Conservation (phyloP, 2,113 vertebrate genomes). For the Dromiciops gliroides region DNA sequence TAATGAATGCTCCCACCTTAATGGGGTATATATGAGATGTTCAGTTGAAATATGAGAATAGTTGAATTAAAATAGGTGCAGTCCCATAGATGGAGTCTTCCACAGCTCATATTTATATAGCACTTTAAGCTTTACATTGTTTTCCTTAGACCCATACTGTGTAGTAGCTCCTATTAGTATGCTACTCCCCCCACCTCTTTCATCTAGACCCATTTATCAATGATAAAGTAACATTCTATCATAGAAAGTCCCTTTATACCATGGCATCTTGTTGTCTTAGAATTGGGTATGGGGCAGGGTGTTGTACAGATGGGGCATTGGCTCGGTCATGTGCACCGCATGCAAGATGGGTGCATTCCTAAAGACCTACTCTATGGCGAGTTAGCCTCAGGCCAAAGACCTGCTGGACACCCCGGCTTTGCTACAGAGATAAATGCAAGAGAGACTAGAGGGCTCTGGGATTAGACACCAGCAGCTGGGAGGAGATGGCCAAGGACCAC, state of each 20-base stretch:
- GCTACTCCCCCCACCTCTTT: background rate
- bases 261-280: background rate
- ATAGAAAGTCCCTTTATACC: background rate
- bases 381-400: too few relatives aligned
- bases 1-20: background rate
- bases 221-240: background rate
- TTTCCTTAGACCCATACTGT: background rate
- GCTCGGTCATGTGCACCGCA: too few relatives aligned
- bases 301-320: background rate
- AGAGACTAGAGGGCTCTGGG: too few relatives aligned
- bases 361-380: too few relatives aligned
- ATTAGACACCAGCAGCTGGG: too few relatives aligned
- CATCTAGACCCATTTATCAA: background rate
- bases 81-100: too few relatives aligned
- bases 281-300: background rate
- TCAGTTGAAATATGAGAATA: background rate
- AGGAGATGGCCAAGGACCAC: too few relatives aligned
- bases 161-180: background rate
- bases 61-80: constrained; percentile 57
- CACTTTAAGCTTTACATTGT: background rate
- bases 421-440: too few relatives aligned
- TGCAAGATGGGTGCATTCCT: too few relatives aligned
- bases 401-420: too few relatives aligned
- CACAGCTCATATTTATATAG: constrained; percentile 28
- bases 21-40: constrained; percentile 7